Evolutionary conservation across 2,888 invertebrate genomes (phyloP), one percentile per base, ranked within the genome.

Genomic region (Geophilus truncorum): DNA sequence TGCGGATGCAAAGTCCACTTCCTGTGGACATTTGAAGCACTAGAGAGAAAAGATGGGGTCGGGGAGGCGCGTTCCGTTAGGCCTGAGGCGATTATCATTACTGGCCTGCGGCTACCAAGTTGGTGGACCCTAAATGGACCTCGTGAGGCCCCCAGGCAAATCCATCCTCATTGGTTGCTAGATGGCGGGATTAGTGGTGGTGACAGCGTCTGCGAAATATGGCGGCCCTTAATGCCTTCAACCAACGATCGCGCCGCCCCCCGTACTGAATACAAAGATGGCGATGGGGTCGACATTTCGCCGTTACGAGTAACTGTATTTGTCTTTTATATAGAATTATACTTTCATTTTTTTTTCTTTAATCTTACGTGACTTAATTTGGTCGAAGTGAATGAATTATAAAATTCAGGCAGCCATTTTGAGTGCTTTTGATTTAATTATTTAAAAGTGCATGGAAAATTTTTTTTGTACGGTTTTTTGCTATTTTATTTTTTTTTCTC

Each of bases 91-190:
- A 79, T 79, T 79, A 51, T 79, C 79, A 30, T 62, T 30, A 62
- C 62, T 57, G 57, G 62, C 57, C 32, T 28, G 23, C 28, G 57
- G 28, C 28, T 32, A 34, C 23, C 36, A 32, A 32, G 34, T 36
- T 77, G 77, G 77, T 40, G 40, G 78, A 45, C 36, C 30, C 34
- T 23, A 34, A 76, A 76, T 70, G 57, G 80, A 75, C 80, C 70
- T 76, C 80, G 28, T 21, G 75, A 76, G 80, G 76, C 80, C 76
- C 36, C 75, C 80, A 70, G 80, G 75, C 80, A 80, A 80, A 80
- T 80, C 80, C 80, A 80, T 80, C 80, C 80, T 80, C 80, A 80
- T 80, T 80, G 80, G 80, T 45, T 34, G 34, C 51, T 76, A 76
- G 80, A 80, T 80, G 80, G 75, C 80, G 75, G 80, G 80, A 80